phyloP scores from a whole-genome alignment of 2,113 vertebrate genomes.

The Caretta caretta region DNA sequence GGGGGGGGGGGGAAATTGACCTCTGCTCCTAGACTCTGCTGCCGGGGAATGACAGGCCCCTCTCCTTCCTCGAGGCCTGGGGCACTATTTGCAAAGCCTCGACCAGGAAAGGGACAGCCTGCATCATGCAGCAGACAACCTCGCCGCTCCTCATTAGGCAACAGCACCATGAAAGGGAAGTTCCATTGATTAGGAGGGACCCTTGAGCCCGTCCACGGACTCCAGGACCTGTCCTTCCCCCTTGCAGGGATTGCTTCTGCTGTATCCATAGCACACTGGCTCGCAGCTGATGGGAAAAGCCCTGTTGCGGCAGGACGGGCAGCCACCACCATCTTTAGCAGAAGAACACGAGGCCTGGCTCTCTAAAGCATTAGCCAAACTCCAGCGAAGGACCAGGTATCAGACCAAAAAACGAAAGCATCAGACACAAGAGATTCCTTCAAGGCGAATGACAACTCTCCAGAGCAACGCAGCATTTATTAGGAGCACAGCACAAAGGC shows the following conservation, averaged over 20 bases:
- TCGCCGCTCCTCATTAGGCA: too few relatives aligned
- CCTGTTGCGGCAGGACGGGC: not conserved
- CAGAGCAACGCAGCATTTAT: not conserved
- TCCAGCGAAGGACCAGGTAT: fast-evolving
- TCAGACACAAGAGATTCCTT: fast-evolving
- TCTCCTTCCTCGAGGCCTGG: not conserved
- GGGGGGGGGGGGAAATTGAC: not conserved
- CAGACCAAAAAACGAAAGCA: not conserved
- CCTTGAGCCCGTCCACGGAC: not conserved
- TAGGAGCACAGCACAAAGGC: not conserved
- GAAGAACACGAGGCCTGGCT: too few relatives aligned
- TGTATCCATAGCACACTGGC: too few relatives aligned
- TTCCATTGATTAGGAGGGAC: too few relatives aligned
- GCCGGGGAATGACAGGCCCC: not conserved
- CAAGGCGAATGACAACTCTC: not conserved
- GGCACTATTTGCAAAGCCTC: not conserved
- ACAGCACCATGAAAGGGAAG: too few relatives aligned
- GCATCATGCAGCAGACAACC: too few relatives aligned
- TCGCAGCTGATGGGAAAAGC: not conserved
- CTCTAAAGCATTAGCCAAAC: not conserved
- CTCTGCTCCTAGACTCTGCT: not conserved
- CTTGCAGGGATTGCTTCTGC: too few relatives aligned
- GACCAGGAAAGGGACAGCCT: not conserved
- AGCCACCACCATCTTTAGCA: too few relatives aligned
- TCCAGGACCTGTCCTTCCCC: not conserved